A percentile compares a stretch with the other conserved stretches of the same genome.
These are phyloP conservation scores for Samia ricini DNA, from an alignment of 1,140 invertebrate species.

Conservation along the genomic window DNA sequence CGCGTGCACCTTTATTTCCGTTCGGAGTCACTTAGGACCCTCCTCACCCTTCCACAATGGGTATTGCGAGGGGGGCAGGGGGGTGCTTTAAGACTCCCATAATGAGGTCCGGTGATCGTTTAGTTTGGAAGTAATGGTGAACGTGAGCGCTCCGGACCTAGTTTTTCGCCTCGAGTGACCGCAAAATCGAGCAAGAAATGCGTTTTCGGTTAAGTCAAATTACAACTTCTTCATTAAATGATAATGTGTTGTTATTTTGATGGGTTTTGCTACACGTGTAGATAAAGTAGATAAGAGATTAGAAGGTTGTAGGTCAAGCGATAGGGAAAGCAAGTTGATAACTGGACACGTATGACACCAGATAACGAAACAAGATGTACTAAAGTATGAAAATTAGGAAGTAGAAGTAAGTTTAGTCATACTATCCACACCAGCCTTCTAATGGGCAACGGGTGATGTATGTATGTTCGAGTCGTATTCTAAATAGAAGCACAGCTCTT, in stretches of 20 bases:
- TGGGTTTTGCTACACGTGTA: too few species aligned
- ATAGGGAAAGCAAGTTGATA: too few species aligned
- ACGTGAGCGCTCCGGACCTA: conserved; percentile 55
- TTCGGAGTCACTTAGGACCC: conserved; percentile 69
- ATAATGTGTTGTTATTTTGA: neutral
- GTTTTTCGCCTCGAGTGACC: conserved; percentile 14
- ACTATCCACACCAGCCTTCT: too few species aligned
- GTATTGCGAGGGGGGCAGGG: conserved; percentile 25
- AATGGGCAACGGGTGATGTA: too few species aligned
- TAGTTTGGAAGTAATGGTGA: conserved; percentile 72
- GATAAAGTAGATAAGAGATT: too few species aligned
- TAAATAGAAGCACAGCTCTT: too few species aligned
- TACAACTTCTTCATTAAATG: neutral
- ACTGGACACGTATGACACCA: too few species aligned
- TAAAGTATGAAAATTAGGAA: too few species aligned
- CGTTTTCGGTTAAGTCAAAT: neutral
- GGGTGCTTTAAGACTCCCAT: conserved; percentile 56
- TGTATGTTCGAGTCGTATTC: too few species aligned
- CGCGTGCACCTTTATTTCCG: conserved; percentile 77
- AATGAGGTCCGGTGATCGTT: conserved; percentile 74
- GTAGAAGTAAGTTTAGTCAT: too few species aligned
- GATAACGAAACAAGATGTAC: too few species aligned
- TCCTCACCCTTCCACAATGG: conserved; percentile 19
- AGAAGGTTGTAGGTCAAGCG: too few species aligned
- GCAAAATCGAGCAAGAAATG: neutral